phyloP scores from a whole-genome alignment of 2,888 invertebrate species.

The Chouioia cunea region DNA sequence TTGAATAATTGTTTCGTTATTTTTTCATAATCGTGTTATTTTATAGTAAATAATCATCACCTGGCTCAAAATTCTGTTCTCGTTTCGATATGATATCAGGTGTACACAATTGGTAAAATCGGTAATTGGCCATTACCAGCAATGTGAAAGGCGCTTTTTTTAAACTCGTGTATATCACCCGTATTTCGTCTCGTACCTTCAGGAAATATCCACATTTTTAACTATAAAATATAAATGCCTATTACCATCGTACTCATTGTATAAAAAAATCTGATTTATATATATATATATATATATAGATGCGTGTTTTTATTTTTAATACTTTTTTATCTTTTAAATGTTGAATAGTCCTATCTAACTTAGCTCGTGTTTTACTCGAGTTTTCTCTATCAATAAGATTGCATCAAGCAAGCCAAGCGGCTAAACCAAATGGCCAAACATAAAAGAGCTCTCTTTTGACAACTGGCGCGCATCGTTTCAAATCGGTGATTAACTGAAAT shows the following conservation, averaged over 20 bases:
- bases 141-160: constrained; percentile 96
- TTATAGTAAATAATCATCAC: constrained; percentile 63
- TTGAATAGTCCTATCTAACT: constrained; percentile 80
- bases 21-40: not conserved
- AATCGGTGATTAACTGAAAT: constrained; percentile 89
- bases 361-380: constrained; percentile 79
- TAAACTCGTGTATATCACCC: constrained; percentile 89
- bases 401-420: constrained; percentile 87
- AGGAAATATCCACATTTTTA: constrained; percentile 92
- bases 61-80: constrained; percentile 80
- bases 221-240: constrained; percentile 68
- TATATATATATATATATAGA: no score
- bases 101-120: constrained; percentile 90
- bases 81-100: constrained; percentile 83
- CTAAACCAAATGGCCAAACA: constrained; percentile 88
- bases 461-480: constrained; percentile 88
- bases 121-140: constrained; percentile 91
- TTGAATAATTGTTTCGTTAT: no score
- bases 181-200: constrained; percentile 92
- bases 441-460: constrained; percentile 90
- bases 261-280: no score
- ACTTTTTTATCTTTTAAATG: constrained; percentile 71
- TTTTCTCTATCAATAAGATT: constrained; percentile 90
- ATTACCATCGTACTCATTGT: not conserved
- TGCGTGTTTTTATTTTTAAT: no score